A percentile compares a stretch with the other conserved stretches of the same genome.
phyloP scores from a whole-genome alignment of 2,113 vertebrate species.

The Chaetodon auriga region DNA sequence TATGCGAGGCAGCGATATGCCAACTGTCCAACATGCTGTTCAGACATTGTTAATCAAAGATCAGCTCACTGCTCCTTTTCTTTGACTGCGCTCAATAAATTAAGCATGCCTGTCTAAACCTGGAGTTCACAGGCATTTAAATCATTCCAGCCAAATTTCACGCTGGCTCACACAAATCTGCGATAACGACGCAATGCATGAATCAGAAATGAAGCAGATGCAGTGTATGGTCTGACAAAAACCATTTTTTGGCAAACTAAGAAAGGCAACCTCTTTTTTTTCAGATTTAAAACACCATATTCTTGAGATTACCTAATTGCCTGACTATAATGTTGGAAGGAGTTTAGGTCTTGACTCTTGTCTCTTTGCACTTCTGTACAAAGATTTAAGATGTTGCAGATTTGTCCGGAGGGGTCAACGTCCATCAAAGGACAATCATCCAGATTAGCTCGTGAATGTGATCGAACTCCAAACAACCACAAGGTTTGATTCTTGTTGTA shows the following conservation, averaged over 20 bases:
- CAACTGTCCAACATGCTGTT: conserved; percentile 12
- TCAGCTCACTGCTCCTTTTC: conserved; percentile 36
- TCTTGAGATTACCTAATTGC: not conserved
- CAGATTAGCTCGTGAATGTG: not conserved
- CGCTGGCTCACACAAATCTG: conserved; percentile 11
- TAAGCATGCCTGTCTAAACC: conserved; percentile 23
- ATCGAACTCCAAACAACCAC: not conserved
- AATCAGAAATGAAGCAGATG: conserved; percentile 18
- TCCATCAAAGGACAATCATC: not conserved
- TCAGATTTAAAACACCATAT: not conserved
- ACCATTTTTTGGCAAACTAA: not conserved
- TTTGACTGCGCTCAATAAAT: conserved; percentile 47
- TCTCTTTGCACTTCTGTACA: not conserved
- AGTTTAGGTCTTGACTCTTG: not conserved
- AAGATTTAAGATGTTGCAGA: not conserved
- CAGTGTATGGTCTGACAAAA: not conserved
- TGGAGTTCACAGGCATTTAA: conserved; percentile 13
- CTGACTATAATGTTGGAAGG: not conserved
- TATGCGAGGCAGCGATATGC: conserved; percentile 8
- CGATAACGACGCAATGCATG: not conserved
- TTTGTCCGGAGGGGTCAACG: not conserved
- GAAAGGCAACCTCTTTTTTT: not conserved
- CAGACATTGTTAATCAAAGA: conserved; percentile 49
- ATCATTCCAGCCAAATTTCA: conserved; percentile 34
- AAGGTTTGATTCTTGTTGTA: not conserved